Evolutionary conservation across 2,113 vertebrate species (phyloP), one percentile per base, ranked within the genome.

Genomic region (Paedocypris sp.): DNA sequence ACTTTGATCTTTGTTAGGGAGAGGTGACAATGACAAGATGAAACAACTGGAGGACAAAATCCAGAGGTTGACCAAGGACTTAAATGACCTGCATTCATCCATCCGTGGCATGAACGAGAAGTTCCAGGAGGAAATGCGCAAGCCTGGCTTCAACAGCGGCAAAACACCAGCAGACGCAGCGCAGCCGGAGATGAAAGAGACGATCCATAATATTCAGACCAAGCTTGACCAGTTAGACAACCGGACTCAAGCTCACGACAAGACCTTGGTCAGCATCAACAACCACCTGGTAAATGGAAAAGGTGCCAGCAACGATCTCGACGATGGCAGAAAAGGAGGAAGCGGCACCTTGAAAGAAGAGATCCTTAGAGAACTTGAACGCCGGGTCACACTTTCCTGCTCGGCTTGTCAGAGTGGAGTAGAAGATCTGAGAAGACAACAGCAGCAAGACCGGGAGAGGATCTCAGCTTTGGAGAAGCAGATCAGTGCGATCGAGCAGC

Each of bases 141-240:
- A 38, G 25, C 75, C 73, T 0, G 75, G 81, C 13, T 10, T 79
- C 6, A 68, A 52, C 1, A 47, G 83, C 0, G 87, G 80, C 23
- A 82, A 81, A 66, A 85, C 85, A 46, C 91, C 85, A 0, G 85
- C 85, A 0, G 92, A 92, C 1, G 86, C 90, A 0, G 87, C 88
- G 20, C 87, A 87, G 5, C 88, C 92, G 0, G 89, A 89, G 3
- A 87, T 96, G 64, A 89, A 89, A 7, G 88, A 93, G 60, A 91
- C 85, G 0, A 90, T 96, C 61, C 82, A 76, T 29, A 89, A 83
- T 66, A 90, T 96, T 36, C 91, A 94, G 80, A 85, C 80, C 60
- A 92, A 88, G 65, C 80, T 97, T 67, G 88, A 92, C 73, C 88
- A 89, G 56, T 79, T 95, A 43, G 91, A 96, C 66, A 90, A 82